A percentile compares a stretch with the other conserved stretches of the same genome.
Conservation (phyloP, 2,113 vertebrate species). For the Conger conger region DNA sequence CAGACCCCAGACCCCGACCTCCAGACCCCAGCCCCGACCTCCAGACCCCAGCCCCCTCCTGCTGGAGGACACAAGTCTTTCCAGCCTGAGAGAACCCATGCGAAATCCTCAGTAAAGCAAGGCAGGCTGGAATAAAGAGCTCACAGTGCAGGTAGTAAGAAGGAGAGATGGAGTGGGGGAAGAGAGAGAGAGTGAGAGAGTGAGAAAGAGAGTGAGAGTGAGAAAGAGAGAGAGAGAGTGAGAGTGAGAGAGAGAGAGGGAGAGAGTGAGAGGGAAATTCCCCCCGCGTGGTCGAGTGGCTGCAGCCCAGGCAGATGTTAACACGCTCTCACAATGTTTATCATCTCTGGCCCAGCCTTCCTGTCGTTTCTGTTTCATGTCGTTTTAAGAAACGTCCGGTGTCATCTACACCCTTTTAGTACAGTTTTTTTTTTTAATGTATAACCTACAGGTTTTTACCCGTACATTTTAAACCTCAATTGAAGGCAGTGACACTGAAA, state of each 20-base stretch:
- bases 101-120: background rate
- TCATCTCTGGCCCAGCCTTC: background rate
- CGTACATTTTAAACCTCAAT: background rate
- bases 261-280: slow-evolving; percentile 29
- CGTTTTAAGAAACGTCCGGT: background rate
- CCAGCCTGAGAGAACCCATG: slow-evolving; percentile 3
- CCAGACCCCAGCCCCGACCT: slow-evolving; percentile 18
- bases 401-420: background rate
- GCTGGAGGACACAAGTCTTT: background rate
- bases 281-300: background rate
- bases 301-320: background rate
- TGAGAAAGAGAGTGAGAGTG: slow-evolving; percentile 28
- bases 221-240: slow-evolving; percentile 36
- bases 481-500: background rate
- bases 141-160: background rate
- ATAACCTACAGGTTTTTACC: background rate
- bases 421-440: background rate
- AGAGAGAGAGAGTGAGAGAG: slow-evolving; percentile 31
- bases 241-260: slow-evolving; percentile 47
- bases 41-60: background rate
- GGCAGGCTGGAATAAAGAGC: background rate
- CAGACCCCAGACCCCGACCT: slow-evolving; percentile 1
- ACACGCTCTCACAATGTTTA: slow-evolving; percentile 6
- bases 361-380: background rate
- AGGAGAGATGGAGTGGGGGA: slow-evolving; percentile 17